Evolutionary conservation across 2,888 invertebrate species (phyloP).

Genomic region (Acanthococcus lagerstroemiae): DNA sequence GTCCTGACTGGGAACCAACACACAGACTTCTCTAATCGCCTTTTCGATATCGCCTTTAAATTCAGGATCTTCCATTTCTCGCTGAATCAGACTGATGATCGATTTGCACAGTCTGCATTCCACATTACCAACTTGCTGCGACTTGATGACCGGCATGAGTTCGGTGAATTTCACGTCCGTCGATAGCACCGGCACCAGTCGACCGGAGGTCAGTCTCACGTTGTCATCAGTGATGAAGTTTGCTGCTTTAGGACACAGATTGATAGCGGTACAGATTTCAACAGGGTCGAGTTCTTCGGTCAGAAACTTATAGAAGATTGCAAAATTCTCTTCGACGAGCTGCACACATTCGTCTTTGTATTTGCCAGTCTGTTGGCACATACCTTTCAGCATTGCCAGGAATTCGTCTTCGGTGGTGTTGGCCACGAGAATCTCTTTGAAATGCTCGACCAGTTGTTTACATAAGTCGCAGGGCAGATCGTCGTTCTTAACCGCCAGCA

Average conservation of each 20-base stretch:
- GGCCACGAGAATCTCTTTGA: conserved; percentile 67
- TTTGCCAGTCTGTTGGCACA: conserved; percentile 67
- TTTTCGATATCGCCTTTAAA: conserved; percentile 51
- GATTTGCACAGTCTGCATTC: conserved; percentile 70
- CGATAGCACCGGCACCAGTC: neutral
- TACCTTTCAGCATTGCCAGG: conserved; percentile 53
- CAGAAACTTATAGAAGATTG: conserved; percentile 58
- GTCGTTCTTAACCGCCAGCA: conserved; percentile 37
- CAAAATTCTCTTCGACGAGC: conserved; percentile 69
- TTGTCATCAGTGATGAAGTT: conserved; percentile 1
- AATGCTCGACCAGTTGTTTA: conserved; percentile 66
- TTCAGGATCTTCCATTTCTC: conserved; percentile 41
- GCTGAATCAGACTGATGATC: conserved; percentile 67
- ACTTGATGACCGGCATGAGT: neutral
- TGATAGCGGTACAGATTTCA: conserved; percentile 59
- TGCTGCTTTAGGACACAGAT: conserved; percentile 50
- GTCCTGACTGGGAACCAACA: conserved; percentile 53
- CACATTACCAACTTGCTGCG: neutral
- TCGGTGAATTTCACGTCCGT: neutral
- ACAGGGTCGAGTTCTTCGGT: conserved; percentile 58
- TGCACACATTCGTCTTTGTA: conserved; percentile 65
- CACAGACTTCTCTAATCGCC: conserved; percentile 59
- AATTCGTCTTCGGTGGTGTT: conserved; percentile 79
- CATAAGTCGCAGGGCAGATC: conserved; percentile 76
- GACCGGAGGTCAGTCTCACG: neutral